Evolutionary conservation across 2,888 invertebrate genomes (phyloP).

Genomic region (Platycheirus rosarum): DNA sequence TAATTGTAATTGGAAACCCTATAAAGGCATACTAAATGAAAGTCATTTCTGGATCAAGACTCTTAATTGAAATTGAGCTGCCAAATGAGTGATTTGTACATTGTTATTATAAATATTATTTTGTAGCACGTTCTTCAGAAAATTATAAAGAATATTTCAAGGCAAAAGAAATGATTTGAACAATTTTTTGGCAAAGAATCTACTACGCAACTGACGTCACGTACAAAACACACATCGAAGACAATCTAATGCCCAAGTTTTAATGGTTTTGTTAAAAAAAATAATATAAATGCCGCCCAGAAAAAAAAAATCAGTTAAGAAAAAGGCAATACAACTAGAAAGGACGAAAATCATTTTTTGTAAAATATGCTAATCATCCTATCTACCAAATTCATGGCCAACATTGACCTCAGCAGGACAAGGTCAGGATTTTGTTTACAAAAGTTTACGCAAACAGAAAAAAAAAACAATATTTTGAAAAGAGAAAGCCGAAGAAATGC

Average conservation of each 20-base stretch:
- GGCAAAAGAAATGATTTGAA: background rate
- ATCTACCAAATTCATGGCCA: constrained; percentile 30
- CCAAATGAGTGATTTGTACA: too few relatives aligned
- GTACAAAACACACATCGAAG: constrained; percentile 1
- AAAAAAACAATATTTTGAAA: constrained; percentile 6
- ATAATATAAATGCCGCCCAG: background rate
- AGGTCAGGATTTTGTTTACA: constrained; percentile 57
- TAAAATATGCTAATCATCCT: constrained; percentile 19
- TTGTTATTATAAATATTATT: too few relatives aligned
- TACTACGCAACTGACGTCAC: constrained; percentile 8
- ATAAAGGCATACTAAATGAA: background rate
- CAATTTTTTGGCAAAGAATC: background rate
- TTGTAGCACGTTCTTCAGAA: too few relatives aligned
- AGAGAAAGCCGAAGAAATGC: constrained; percentile 28
- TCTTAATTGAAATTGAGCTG: constrained; percentile 16
- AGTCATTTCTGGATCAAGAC: constrained; percentile 8
- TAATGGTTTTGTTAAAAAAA: background rate
- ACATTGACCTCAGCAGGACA: constrained; percentile 67
- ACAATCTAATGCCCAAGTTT: background rate
- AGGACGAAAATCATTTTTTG: too few relatives aligned
- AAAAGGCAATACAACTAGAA: background rate
- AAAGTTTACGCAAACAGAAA: constrained; percentile 11
- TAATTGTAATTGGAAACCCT: too few relatives aligned
- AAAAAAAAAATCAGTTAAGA: too few relatives aligned
- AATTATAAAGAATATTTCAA: too few relatives aligned